phyloP scores from a whole-genome alignment of 2,113 vertebrate genomes.

The Emydura subglobosa region DNA sequence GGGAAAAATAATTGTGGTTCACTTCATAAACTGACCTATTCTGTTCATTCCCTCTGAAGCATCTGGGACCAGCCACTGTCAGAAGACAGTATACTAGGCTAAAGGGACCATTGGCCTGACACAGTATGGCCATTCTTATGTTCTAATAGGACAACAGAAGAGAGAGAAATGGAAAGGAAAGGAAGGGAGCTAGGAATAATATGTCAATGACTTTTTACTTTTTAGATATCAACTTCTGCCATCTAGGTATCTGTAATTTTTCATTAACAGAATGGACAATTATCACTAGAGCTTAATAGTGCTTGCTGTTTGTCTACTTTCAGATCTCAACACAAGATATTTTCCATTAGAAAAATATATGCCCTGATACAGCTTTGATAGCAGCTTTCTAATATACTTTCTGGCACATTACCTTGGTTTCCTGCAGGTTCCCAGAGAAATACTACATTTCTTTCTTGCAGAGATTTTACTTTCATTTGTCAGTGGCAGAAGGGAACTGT shows the following conservation, averaged over 20 bases:
- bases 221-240: neutral
- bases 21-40: neutral
- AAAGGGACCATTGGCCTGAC: neutral
- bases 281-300: neutral
- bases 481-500: neutral
- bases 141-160: neutral
- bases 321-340: neutral
- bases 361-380: neutral
- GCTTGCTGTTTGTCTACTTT: neutral
- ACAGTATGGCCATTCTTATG: neutral
- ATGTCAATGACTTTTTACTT: neutral
- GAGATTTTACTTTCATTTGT: conserved; percentile 40
- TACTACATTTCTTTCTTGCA: neutral
- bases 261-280: neutral
- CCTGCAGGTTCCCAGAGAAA: neutral
- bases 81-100: neutral
- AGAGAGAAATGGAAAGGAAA: neutral
- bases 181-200: neutral
- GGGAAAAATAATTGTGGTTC: neutral
- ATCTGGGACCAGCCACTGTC: neutral
- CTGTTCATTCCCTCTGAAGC: neutral
- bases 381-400: neutral
- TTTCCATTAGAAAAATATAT: neutral
- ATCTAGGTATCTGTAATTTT: neutral
- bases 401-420: neutral